These are phyloP conservation scores for Rutilus rutilus DNA, from an alignment of 2,113 vertebrate genomes.

Conservation along the genomic window DNA sequence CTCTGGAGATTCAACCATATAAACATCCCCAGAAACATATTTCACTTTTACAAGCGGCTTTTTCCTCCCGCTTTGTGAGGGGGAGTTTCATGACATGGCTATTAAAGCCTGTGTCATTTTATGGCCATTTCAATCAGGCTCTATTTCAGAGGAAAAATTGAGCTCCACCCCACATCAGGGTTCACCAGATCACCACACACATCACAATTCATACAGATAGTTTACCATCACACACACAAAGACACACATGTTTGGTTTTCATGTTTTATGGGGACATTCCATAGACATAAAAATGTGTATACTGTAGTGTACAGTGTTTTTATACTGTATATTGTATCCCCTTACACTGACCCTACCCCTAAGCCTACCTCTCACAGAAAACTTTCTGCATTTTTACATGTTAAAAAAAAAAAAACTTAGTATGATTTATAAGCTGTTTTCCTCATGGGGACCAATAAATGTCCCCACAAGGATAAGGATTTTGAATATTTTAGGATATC, in stretches of 20 bases:
- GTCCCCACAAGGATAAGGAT: too few relatives aligned
- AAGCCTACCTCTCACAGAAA: too few relatives aligned
- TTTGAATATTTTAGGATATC: too few relatives aligned
- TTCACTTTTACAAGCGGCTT: slow-evolving; percentile 45
- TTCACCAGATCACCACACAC: neutral
- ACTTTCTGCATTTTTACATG: too few relatives aligned
- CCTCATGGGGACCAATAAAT: too few relatives aligned
- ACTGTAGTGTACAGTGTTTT: too few relatives aligned
- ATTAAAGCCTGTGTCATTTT: slow-evolving; percentile 43
- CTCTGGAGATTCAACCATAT: neutral
- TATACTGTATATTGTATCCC: too few relatives aligned
- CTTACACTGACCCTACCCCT: too few relatives aligned
- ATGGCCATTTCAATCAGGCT: slow-evolving; percentile 37
- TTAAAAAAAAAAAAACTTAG: too few relatives aligned
- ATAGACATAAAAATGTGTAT: too few relatives aligned
- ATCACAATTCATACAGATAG: neutral
- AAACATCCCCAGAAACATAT: slow-evolving; percentile 22
- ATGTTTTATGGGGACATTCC: too few relatives aligned
- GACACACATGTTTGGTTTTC: neutral
- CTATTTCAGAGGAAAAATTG: slow-evolving; percentile 16
- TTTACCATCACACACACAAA: neutral
- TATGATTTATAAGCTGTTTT: too few relatives aligned
- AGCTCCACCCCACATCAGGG: slow-evolving; percentile 20
- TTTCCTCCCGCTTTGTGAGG: slow-evolving; percentile 23
- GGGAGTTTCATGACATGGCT: slow-evolving; percentile 36